Evolutionary conservation across 2,797 vertebrate species (phyloP), one percentile per base, ranked within the genome.

Genomic region (Valencia hispanica): DNA sequence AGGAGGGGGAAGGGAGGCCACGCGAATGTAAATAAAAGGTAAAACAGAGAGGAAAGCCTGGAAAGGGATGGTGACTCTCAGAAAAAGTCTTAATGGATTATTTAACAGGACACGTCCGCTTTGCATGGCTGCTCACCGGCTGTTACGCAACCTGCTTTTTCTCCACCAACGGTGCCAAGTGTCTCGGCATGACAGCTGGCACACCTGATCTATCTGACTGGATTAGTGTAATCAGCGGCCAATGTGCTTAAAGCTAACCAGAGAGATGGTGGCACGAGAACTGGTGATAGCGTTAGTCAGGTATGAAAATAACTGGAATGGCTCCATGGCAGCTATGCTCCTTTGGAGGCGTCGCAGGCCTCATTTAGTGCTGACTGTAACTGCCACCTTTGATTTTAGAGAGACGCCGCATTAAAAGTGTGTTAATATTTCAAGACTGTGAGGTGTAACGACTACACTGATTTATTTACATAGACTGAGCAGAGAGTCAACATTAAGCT

Each of bases 161-260:
- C 91, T 81, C 75, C 79, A 2, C 45, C 25, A 63, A 61, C 45
- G 36, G 77, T 72, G 83, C 88, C 84, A 85, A 88, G 85, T 75
- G 86, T 88, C 84, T 79, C 75, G 32, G 47, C 50, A 85, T 81
- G 91, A 92, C 91, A 90, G 89, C 87, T 88, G 91, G 91, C 90
- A 89, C 92, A 94, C 93, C 93, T 94, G 92, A 91, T 92, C 90
- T 91, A 94, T 94, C 91, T 85, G 91, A 93, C 87, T 86, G 92
- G 91, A 94, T 94, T 92, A 94, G 87, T 57, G 84, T 89, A 87
- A 90, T 88, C 88, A 86, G 79, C 63, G 81, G 87, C 75, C 91
- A 73, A 76, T 82, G 89, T 88, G 88, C 85, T 91, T 86, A 82
- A 89, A 88, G 90, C 86, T 85, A 90, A 88, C 81, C 82, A 48